Evolutionary conservation across 2,888 invertebrate genomes (phyloP).

Genomic region (Hypercompe scribonia): DNA sequence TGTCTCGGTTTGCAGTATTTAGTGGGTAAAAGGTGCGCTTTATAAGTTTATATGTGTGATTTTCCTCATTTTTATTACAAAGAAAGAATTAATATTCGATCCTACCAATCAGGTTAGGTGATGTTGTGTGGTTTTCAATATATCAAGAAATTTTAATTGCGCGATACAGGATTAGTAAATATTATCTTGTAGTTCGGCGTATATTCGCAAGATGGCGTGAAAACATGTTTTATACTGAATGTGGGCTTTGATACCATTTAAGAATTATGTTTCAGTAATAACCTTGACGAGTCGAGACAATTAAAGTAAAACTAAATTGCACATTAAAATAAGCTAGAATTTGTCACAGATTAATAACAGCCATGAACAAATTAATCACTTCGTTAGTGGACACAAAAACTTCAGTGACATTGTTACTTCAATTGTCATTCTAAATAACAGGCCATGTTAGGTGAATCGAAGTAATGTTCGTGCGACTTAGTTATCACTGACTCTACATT

Average conservation of each 20-base stretch:
- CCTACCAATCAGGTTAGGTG: no score
- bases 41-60: no score
- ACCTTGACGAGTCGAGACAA: background rate
- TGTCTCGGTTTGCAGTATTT: no score
- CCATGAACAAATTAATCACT: conserved; percentile 7
- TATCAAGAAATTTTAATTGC: no score
- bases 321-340: background rate
- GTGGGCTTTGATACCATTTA: background rate
- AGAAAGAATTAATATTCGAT: no score
- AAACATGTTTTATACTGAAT: background rate
- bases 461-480: no score
- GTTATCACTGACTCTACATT: no score
- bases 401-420: conserved; percentile 19
- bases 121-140: no score
- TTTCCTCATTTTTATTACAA: no score
- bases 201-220: background rate
- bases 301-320: background rate
- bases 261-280: background rate
- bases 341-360: background rate
- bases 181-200: background rate
- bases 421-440: conserved; percentile 50
- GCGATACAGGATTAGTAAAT: conserved; percentile 3
- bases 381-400: conserved; percentile 16
- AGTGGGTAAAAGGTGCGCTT: no score
- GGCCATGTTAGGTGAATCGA: conserved; percentile 61